A percentile compares a stretch with the other conserved stretches of the same genome.
These are phyloP conservation scores for Glyphotaelius pellucidus DNA, from an alignment of 2,888 invertebrate species.

Conservation along the genomic window DNA sequence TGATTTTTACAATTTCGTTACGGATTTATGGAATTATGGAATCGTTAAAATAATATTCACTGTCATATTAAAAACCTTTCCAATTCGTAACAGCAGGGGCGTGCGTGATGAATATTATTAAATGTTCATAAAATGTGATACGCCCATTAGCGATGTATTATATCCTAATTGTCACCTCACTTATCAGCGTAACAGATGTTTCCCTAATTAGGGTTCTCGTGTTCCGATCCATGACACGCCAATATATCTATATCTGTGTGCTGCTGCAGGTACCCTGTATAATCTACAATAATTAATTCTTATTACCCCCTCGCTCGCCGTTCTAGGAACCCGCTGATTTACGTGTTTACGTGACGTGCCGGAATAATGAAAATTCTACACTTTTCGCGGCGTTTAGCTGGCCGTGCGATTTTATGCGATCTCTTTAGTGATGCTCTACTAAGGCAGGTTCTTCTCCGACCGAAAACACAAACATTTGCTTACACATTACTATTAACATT, in stretches of 20 bases:
- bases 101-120: background rate
- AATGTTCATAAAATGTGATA: background rate
- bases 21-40: no score
- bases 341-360: background rate
- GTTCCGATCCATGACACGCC: constrained; percentile 29
- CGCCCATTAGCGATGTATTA: background rate
- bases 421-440: no score
- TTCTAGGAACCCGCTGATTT: background rate
- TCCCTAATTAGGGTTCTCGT: constrained; percentile 35
- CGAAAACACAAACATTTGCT: no score
- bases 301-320: background rate
- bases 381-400: background rate
- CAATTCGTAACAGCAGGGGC: background rate
- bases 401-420: background rate
- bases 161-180: constrained; percentile 24
- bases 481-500: no score
- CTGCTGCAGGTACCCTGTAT: background rate
- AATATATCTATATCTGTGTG: constrained; percentile 5
- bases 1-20: no score
- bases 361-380: background rate
- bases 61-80: background rate
- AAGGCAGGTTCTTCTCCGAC: no score
- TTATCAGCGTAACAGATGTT: constrained; percentile 20
- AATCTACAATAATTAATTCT: background rate
- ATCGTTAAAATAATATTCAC: background rate